Conservation (phyloP, 2,888 invertebrate species). For the Agrotis puta region DNA sequence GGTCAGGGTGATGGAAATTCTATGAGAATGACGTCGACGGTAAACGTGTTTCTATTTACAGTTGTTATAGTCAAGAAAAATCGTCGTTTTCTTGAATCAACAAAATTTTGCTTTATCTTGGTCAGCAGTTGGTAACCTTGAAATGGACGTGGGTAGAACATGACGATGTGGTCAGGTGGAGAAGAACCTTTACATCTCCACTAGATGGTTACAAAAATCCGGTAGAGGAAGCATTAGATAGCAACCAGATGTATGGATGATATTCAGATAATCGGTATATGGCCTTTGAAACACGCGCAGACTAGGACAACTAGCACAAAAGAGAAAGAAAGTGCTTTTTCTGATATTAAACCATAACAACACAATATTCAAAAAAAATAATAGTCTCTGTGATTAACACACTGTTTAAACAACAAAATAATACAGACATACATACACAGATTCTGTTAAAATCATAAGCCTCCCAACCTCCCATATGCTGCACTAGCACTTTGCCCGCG, state of each 20-base stretch:
- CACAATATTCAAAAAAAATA: too few species aligned
- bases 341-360: too few species aligned
- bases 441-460: too few species aligned
- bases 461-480: not conserved
- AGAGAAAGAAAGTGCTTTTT: too few species aligned
- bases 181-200: too few species aligned
- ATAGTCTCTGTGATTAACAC: too few species aligned
- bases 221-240: not conserved
- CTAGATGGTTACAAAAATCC: not conserved
- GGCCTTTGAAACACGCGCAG: not conserved
- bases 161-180: not conserved
- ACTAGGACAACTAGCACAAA: not conserved
- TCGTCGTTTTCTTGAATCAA: not conserved
- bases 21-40: not conserved
- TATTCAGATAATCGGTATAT: not conserved
- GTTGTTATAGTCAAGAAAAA: not conserved
- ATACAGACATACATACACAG: too few species aligned
- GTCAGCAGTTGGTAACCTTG: not conserved
- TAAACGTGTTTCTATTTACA: not conserved
- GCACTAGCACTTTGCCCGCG: too few species aligned
- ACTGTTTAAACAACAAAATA: too few species aligned
- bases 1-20: conserved; percentile 10
- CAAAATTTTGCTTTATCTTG: not conserved
- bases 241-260: not conserved
- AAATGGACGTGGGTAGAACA: too few species aligned